phyloP scores from a whole-genome alignment of 2,113 vertebrate species.

The Silurus meridionalis region DNA sequence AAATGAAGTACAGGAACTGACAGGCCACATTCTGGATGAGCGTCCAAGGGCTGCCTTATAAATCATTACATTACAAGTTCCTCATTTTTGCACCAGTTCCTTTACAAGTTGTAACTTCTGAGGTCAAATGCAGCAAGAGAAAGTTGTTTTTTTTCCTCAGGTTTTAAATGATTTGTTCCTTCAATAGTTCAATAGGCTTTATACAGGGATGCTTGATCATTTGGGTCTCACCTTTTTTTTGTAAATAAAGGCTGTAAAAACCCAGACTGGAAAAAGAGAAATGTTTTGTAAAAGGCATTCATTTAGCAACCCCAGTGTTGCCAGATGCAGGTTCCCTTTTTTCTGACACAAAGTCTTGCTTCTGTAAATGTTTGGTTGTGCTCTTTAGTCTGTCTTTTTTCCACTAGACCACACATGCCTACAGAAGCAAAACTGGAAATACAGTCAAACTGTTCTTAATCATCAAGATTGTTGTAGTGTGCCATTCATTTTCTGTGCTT shows the following conservation, averaged over 20 bases:
- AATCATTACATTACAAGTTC: background rate
- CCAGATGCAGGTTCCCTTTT: conserved; percentile 44
- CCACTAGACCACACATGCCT: conserved; percentile 28
- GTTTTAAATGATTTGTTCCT: conserved; percentile 27
- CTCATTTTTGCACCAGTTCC: background rate
- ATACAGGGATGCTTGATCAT: conserved; percentile 33
- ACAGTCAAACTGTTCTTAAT: conserved; percentile 13
- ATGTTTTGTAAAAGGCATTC: conserved; percentile 33
- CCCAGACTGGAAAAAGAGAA: background rate
- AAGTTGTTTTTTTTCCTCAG: conserved; percentile 8
- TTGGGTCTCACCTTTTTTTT: conserved; percentile 7
- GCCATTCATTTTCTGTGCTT: conserved; percentile 46
- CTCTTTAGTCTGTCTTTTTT: conserved; percentile 41
- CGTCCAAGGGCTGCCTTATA: background rate
- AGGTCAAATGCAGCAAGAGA: conserved; percentile 36
- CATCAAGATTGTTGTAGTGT: conserved; percentile 21
- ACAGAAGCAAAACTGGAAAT: conserved; percentile 36
- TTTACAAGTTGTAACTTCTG: conserved; percentile 14
- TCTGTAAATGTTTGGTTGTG: conserved; percentile 59
- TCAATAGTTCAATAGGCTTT: conserved; percentile 25
- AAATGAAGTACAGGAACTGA: conserved; percentile 63
- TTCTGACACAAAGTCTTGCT: conserved; percentile 44
- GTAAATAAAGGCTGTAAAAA: conserved; percentile 26
- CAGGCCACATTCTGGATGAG: background rate
- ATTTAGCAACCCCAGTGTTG: conserved; percentile 37